These are phyloP conservation scores for Macrobrachium nipponense DNA, from an alignment of 1,140 invertebrate genomes.

Conservation along the genomic window DNA sequence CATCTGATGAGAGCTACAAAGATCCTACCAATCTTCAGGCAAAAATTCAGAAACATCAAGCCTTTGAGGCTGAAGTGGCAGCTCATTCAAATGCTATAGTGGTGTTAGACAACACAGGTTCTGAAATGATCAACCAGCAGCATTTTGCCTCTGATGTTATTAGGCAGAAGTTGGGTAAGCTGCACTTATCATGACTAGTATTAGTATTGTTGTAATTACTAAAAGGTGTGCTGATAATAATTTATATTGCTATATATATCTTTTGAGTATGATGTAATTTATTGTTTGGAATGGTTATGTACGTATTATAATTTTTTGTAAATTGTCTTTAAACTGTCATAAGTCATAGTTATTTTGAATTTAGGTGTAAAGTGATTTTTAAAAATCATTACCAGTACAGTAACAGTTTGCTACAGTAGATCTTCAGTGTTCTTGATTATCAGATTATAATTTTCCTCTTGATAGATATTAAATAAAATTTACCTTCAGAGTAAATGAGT, in stretches of 20 bases:
- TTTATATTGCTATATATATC: too few relatives aligned
- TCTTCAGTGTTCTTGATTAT: too few relatives aligned
- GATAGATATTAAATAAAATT: too few relatives aligned
- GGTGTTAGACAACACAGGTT: conserved; percentile 93
- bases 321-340: conserved; percentile 29
- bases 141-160: conserved; percentile 97
- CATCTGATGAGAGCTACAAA: conserved; percentile 98
- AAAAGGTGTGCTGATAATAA: not conserved
- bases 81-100: conserved; percentile 99
- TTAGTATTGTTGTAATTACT: not conserved
- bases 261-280: not conserved
- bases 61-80: conserved; percentile 98
- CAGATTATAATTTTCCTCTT: too few relatives aligned
- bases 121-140: conserved; percentile 95
- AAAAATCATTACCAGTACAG: too few relatives aligned
- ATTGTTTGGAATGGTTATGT: conserved; percentile 5
- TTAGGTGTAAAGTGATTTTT: not conserved
- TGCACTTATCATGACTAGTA: conserved; percentile 53
- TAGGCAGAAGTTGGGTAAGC: conserved; percentile 78
- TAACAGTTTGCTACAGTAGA: too few relatives aligned
- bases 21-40: conserved; percentile 98
- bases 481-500: too few relatives aligned
- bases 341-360: not conserved
- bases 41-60: conserved; percentile 99
- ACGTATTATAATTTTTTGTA: not conserved